Base-by-base conservation (phyloP, 2,113 vertebrate genomes). In the Raphicerus campestris region DNA sequence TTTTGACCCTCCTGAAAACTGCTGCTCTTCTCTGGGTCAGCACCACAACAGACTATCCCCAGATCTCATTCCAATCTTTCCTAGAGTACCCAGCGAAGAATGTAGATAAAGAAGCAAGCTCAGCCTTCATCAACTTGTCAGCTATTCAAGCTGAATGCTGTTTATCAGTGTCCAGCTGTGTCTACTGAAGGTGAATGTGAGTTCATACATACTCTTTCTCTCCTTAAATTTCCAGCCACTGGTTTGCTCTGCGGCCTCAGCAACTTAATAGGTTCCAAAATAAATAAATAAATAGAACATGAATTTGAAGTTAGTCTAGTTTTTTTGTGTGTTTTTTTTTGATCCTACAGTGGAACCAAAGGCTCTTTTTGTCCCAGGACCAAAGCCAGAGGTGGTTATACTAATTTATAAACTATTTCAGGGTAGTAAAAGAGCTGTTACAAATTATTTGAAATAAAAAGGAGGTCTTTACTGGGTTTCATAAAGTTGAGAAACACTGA, bases 381-480 rank as follows among this genome's bases (percentile, higher is more conserved):
- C 55, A 63, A 82, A 91, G 49, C 22, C 19, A 94, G 60, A 83
- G 35, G 32, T 82, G n/a, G 26, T 73, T 82, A 81, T 56, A 70
- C 24, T 66, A 81, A 95, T 51, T 85, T 85, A 88, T 51, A 89
- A 93, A 93, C 55, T 80, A 94, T 22, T 94, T 91, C 55, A 92
- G 35, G 10, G 26, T 39, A 93, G 28, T 45, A 83, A 83, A 91
- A 26, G 20, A 63, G 35, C 58, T 32, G 6, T 77, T 89, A 96
- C 30, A 87, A 97, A 91, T 84, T 96, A 87, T 77, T 89, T 96
- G 35, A 7, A 47, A 93, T 66, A 87, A 96, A 97, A 96, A 70
- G 39, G 28, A 15, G 32, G 15, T 6, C 39, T 92, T 97, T 89
- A 61, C 1, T 89, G 24, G 35, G 55, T 89, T 51, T 90, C 16